Evolutionary conservation across 1,140 invertebrate species (phyloP).

Genomic region (Apocrypta bakeri): DNA sequence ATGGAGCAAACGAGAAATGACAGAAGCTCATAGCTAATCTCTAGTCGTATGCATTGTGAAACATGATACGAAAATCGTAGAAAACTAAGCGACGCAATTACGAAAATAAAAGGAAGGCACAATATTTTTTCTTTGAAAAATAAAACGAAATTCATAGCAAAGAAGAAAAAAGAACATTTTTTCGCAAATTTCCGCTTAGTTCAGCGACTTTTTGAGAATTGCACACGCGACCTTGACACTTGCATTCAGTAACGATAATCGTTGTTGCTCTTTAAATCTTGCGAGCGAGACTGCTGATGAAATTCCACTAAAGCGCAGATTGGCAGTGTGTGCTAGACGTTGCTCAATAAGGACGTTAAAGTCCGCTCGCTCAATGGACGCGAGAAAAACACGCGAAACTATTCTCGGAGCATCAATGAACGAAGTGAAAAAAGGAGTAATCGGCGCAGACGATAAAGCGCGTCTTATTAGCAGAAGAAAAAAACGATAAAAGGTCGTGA

Average conservation of each 20-base stretch:
- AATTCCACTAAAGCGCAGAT: not conserved
- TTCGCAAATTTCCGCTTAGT: not conserved
- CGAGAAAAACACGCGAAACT: not conserved
- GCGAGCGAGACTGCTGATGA: not conserved
- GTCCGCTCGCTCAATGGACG: not conserved
- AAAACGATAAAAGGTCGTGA: not conserved
- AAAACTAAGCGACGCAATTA: no score
- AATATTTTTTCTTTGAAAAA: not conserved
- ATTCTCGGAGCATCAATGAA: conserved; percentile 1
- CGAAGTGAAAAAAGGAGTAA: not conserved
- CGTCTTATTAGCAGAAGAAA: not conserved
- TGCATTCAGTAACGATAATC: not conserved
- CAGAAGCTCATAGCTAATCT: not conserved
- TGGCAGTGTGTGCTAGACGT: not conserved
- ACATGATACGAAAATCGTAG: not conserved
- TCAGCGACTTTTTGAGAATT: not conserved
- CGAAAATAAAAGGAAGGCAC: no score
- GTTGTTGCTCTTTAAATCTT: not conserved
- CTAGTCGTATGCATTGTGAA: not conserved
- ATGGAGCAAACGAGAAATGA: not conserved
- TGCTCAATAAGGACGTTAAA: not conserved
- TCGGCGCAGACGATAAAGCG: not conserved
- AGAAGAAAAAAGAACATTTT: not conserved
- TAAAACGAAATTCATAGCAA: not conserved
- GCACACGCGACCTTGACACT: not conserved